Base-by-base conservation (phyloP, 2,888 invertebrate species). In the Thymelicus acteon region DNA sequence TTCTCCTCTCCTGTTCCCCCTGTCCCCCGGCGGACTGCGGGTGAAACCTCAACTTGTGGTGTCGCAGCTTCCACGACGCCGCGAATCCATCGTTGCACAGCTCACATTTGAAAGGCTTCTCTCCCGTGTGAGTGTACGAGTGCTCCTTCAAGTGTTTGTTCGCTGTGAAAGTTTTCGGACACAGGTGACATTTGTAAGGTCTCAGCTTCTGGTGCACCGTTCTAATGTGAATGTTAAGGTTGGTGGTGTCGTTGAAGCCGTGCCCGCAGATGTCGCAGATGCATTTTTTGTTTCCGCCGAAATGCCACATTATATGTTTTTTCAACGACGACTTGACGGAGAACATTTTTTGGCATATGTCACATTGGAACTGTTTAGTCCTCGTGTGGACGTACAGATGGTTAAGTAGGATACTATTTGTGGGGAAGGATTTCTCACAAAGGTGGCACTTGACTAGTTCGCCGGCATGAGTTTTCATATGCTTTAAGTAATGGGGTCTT, bases 191-290 rank as follows among this genome's bases (percentile, higher is more conserved):
- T 7, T 62, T 40, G 40, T 65, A 80, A 0, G 73, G 75, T 5
- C 72, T 73, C 1, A 76, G 37, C 15, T 79, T 80, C 8, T 77
- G 69, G 19, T 82, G 82, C 0, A 81, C 81, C 0, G 74, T 71
- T 2, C 57, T 58, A 1, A 77, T 70, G 37, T 82, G 82, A 0
- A 52, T 75, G 0, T 60, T 72, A 24, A 82, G 37, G 52, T 80
- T 79, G 0, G 78, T 75, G 0, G 6, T 57, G n/a, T 81, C 79
- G 60, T 80, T 79, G 60, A 79, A 81, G 0, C 65, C 12, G 6
- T 72, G 52, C 0, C 80, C 80, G 60, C 82, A 82, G 2, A 76
- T 24, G 5, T 80, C 74, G 39, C 82, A 82, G 0, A 79, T 69
- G 13, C 62, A 72, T n/a, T 57, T 71, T 47, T 76, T 79, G 6